phyloP scores from a whole-genome alignment of 35 echinoderm and acorn worm genomes.

The Eucidaris tribuloides region DNA sequence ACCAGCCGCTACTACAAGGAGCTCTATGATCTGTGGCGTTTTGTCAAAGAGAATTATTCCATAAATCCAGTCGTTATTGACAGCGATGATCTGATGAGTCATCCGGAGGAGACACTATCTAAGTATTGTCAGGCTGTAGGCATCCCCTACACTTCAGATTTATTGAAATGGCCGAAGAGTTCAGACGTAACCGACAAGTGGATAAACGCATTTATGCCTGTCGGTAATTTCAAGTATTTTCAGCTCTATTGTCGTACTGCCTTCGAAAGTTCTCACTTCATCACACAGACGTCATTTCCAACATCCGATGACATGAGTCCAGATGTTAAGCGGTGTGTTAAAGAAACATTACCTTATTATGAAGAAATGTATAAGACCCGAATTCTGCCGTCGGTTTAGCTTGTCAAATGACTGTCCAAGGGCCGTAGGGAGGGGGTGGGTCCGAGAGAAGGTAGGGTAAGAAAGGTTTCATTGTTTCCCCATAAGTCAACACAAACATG shows the following conservation, averaged over 20 bases:
- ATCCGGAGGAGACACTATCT: slow-evolving; percentile 23
- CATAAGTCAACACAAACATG: no score
- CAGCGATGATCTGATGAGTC: slow-evolving; percentile 40
- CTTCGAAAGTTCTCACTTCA: slow-evolving; percentile 28
- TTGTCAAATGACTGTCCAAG: no score
- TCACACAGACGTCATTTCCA: background rate
- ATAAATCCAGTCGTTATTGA: slow-evolving; percentile 44
- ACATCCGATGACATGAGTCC: background rate
- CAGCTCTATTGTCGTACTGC: slow-evolving; percentile 9
- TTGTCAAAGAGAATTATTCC: slow-evolving; percentile 10
- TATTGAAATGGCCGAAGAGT: slow-evolving; percentile 15
- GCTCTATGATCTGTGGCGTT: slow-evolving; percentile 16
- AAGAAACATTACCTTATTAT: slow-evolving; percentile 37
- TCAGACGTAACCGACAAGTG: background rate
- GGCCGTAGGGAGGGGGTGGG: no score
- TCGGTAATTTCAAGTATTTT: background rate
- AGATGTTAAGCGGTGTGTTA: slow-evolving; percentile 31
- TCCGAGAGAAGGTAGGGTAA: no score
- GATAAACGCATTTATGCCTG: background rate
- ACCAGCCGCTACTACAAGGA: background rate
- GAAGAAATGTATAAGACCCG: slow-evolving; percentile 34
- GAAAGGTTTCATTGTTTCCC: no score
- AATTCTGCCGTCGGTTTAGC: background rate
- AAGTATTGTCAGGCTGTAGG: slow-evolving; percentile 16
- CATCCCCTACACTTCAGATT: slow-evolving; percentile 21